Base-by-base conservation (phyloP, 2,888 invertebrate genomes). In the Limnephilus rhombicus region DNA sequence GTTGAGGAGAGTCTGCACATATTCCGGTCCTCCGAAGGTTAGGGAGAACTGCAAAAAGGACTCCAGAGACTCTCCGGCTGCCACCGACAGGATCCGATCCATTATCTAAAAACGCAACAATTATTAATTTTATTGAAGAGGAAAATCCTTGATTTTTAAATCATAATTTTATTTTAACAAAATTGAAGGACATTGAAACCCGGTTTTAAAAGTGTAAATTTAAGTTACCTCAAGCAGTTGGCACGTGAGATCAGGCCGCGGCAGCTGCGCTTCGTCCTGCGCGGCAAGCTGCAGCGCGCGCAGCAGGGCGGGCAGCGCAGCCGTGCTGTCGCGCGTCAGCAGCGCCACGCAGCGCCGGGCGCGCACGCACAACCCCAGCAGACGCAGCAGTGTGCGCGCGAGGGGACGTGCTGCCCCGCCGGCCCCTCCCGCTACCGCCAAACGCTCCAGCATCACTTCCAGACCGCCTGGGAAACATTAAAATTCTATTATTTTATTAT, bases 71-170 rank as follows among this genome's bases (percentile, higher is more conserved):
- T 98, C 98, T 91, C 98, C 98, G 7, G 99, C 98, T 0, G 99
- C 99, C 94, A 99, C 99, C 0, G 98, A 98, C 11, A 99, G 96
- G 92, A 99, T 98, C 0, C 98, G 98, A 95, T 99, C 99, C 98
- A 99, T 98, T 92, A 99, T 99, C 97, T 98, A 94, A 15, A 92
- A 92, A 29, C 13, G 31, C 1, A 34, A 34, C 24, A 82, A 82
- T 31, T 31, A 90, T 29, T 85, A n/a, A 31, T 82, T 82, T 85
- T 41, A 31, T 82, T 82, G 68, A 68, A 18, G 53, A 12, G 53
- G 18, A 53, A 82, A 11, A 81, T 24, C 12, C 24, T 82, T 31
- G 13, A 82, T 82, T 82, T 82, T 80, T 13, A 41, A 4, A 41
- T 41, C 0, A 41, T 9, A 41, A 41, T 41, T 41, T 41, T 41